These are phyloP conservation scores for Athene cunicularia DNA, from an alignment of 2,113 vertebrate genomes.

Conservation along the genomic window DNA sequence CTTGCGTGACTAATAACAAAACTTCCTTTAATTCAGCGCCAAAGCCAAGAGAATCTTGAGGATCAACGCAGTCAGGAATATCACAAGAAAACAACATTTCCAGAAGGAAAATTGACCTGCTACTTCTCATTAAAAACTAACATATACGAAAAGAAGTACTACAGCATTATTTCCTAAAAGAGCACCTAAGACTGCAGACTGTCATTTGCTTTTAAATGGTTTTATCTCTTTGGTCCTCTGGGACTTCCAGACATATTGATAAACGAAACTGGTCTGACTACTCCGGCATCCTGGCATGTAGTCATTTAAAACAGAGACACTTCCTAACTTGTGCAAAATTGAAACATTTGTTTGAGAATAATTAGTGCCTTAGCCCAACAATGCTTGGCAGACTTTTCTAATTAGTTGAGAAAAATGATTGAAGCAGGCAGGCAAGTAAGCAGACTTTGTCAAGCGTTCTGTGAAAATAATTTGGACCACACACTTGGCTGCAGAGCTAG, in stretches of 20 bases:
- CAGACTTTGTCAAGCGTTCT: conserved; percentile 56
- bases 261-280: conserved; percentile 12
- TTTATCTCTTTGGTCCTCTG: conserved; percentile 6
- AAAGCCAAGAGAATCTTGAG: background rate
- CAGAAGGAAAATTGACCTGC: background rate
- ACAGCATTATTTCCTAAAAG: background rate
- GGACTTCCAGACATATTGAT: conserved; percentile 23
- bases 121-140: background rate
- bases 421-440: conserved; percentile 55
- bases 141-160: background rate
- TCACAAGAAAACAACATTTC: background rate
- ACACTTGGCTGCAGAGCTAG: conserved; percentile 48
- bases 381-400: conserved; percentile 69
- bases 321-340: conserved; percentile 45
- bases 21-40: background rate
- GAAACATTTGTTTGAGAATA: conserved; percentile 68
- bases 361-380: conserved; percentile 61
- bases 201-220: background rate
- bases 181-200: background rate
- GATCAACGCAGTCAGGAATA: background rate
- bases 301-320: conserved; percentile 56
- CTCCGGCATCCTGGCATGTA: conserved; percentile 23
- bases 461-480: conserved; percentile 64
- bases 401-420: conserved; percentile 67
- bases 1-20: background rate